phyloP scores from a whole-genome alignment of 1,140 invertebrate species.

The Venustaconcha ellipsiformis region DNA sequence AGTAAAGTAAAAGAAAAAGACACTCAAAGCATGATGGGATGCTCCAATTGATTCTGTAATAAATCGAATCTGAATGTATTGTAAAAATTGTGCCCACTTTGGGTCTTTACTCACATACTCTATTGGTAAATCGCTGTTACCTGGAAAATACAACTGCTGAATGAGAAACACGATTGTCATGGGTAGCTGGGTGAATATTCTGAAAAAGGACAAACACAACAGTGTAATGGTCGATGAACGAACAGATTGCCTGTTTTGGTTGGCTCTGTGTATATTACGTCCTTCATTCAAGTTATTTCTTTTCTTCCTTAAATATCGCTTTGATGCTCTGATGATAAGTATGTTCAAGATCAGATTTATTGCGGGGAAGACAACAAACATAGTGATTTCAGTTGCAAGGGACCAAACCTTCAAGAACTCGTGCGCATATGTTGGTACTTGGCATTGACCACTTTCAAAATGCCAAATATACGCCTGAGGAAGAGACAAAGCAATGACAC shows the following conservation, averaged over 20 bases:
- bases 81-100: constrained; percentile 43
- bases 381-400: constrained; percentile 47
- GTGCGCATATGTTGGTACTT: constrained; percentile 4
- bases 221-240: constrained; percentile 40
- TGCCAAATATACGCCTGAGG: constrained; percentile 57
- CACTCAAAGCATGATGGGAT: constrained; percentile 58
- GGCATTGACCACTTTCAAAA: constrained; percentile 32
- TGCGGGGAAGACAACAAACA: constrained; percentile 43
- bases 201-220: constrained; percentile 54
- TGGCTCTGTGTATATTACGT: not conserved
- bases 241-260: constrained; percentile 4
- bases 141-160: constrained; percentile 27
- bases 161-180: constrained; percentile 52
- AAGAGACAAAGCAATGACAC: constrained; percentile 29
- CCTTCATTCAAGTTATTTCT: constrained; percentile 11
- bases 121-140: constrained; percentile 26
- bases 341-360: constrained; percentile 51
- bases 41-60: constrained; percentile 52
- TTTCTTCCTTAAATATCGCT: constrained; percentile 25
- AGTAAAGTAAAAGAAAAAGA: constrained; percentile 58
- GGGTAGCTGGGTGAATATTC: constrained; percentile 57
- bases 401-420: constrained; percentile 35
- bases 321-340: constrained; percentile 46
- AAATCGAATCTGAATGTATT: constrained; percentile 40
- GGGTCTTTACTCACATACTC: constrained; percentile 31